These are phyloP conservation scores for Myanophis thanlyinensis DNA, from an alignment of 2,113 vertebrate genomes.

Conservation along the genomic window DNA sequence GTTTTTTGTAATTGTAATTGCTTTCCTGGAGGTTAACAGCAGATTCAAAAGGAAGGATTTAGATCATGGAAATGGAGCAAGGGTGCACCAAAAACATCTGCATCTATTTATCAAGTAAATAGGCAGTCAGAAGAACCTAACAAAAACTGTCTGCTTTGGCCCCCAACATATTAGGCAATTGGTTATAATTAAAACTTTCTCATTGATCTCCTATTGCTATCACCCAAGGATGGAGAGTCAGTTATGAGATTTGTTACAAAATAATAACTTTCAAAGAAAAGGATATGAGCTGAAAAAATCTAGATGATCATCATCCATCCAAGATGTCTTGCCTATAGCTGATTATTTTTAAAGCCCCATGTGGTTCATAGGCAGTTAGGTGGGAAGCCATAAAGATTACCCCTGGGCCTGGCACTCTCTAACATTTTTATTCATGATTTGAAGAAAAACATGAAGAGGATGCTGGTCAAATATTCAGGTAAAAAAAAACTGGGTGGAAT, in stretches of 20 bases:
- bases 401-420: not conserved
- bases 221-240: not conserved
- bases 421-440: not conserved
- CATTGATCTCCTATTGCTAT: not conserved
- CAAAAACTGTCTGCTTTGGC: not conserved
- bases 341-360: not conserved
- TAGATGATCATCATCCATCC: not conserved
- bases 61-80: not conserved
- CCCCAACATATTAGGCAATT: not conserved
- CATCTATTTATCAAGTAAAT: not conserved
- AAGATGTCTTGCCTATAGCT: not conserved
- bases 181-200: not conserved
- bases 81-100: not conserved
- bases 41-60: not conserved
- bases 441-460: not conserved
- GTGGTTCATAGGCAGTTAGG: not conserved
- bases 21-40: not conserved
- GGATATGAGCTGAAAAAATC: not conserved
- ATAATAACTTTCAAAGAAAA: not conserved
- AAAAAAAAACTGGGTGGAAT: not conserved
- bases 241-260: not conserved
- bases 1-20: not conserved
- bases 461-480: not conserved
- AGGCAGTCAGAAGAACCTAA: not conserved
- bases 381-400: not conserved